Base-by-base conservation (phyloP, 2,797 vertebrate genomes). In the Dendrocincla fuliginosa region DNA sequence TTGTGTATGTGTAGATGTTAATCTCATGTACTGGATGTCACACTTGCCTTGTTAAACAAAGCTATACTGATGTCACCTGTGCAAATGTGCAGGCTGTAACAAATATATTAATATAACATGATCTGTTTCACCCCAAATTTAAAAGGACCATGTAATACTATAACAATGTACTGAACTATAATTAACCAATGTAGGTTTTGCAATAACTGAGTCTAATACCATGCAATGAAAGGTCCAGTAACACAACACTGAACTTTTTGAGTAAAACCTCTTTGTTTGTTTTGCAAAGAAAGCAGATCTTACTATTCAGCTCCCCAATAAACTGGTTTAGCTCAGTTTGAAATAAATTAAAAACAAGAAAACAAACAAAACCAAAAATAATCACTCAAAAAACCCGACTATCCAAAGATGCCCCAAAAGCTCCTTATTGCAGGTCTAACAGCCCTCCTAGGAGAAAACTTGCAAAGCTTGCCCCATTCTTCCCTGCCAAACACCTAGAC, bases 251-350 rank as follows among this genome's bases (percentile, higher is more conserved):
- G 1, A 37, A 53, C 28, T 80, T 75, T 81, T 23, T 39, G 16
- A 88, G 10, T 28, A 73, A 74, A 78, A 49, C 11, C 11, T 55
- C 53, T 64, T n/a, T 8, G 20, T 46, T 71, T 82, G 47, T 49
- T 95, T 82, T 71, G 32, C 15, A 70, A 77, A 49, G 50, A 61
- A 87, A 89, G 32, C 6, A 76, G 68, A 44, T 30, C 20, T 73
- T 59, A 41, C 18, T 71, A 71, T 76, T 64, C 17, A 60, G 23
- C 28, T 91, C 42, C n/a, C 7, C 11, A 59, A 1, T 60, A 50
- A 53, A 14, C 11, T 69, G 46, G 5, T 22, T 84, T 69, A 81
- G 18, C 46, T 83, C 65, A 20, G n/a, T 67, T 42, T 53, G 32
- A 89, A 83, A 81, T 24, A 64, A 47, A 13, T 30, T 14, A 13